These are phyloP conservation scores for Cephus runcator DNA, from an alignment of 2,888 invertebrate species.

Conservation along the genomic window DNA sequence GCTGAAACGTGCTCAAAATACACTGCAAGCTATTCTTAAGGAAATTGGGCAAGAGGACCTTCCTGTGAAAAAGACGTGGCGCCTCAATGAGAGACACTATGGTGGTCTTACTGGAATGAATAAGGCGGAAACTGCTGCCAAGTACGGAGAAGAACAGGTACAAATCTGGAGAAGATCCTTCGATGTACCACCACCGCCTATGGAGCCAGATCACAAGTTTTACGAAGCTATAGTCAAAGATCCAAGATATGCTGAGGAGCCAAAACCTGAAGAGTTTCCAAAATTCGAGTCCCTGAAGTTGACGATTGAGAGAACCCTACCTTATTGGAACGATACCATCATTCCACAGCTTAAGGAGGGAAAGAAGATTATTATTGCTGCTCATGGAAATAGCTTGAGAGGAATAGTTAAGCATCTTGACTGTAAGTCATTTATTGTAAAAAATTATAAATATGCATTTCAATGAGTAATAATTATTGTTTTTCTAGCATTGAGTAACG, in stretches of 20 bases:
- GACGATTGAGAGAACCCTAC: constrained; percentile 83
- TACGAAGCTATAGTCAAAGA: constrained; percentile 81
- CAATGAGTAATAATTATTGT: neutral
- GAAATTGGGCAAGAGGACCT: constrained; percentile 76
- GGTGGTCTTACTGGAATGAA: constrained; percentile 87
- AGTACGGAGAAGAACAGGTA: constrained; percentile 87
- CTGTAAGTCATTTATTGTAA: constrained; percentile 67
- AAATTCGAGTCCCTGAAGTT: constrained; percentile 85
- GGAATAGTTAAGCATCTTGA: constrained; percentile 90
- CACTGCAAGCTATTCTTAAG: constrained; percentile 75
- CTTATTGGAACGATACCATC: constrained; percentile 88
- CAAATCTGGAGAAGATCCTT: constrained; percentile 88
- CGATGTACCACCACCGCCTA: constrained; percentile 84
- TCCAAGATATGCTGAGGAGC: constrained; percentile 77
- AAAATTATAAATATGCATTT: constrained; percentile 4
- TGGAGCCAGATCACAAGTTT: constrained; percentile 80
- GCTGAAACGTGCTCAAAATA: constrained; percentile 80
- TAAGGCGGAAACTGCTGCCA: constrained; percentile 85
- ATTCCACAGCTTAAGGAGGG: constrained; percentile 85
- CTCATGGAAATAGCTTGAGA: constrained; percentile 87
- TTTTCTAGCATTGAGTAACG: constrained; percentile 67
- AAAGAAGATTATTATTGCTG: constrained; percentile 82
- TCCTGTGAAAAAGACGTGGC: constrained; percentile 80
- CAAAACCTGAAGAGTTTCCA: constrained; percentile 81
- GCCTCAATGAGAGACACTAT: constrained; percentile 88